Percentiles rank a stretch among this genome's conserved stretches.
These are phyloP conservation scores for Colletes latitarsis DNA, from an alignment of 1,140 invertebrate genomes.

Conservation along the genomic window DNA sequence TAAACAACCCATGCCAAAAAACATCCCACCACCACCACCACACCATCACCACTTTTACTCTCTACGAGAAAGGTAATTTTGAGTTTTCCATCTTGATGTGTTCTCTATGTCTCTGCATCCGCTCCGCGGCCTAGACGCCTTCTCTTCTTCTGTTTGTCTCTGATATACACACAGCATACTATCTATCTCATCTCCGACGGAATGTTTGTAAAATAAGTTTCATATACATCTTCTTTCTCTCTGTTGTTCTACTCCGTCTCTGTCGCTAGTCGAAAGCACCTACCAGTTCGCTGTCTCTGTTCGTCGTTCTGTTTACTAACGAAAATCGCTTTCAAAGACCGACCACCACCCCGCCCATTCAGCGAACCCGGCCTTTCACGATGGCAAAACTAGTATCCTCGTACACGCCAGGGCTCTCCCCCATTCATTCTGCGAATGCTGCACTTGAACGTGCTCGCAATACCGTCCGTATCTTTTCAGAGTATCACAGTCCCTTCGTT, in stretches of 20 bases:
- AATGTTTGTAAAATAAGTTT: slow-evolving; percentile 33
- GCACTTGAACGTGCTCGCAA: neutral
- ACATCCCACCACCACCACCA: slow-evolving; percentile 72
- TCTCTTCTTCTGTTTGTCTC: slow-evolving; percentile 50
- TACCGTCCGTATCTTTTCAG: neutral
- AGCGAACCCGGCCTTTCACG: neutral
- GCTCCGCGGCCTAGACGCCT: slow-evolving; percentile 55
- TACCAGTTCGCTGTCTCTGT: slow-evolving; percentile 40
- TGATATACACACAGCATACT: neutral
- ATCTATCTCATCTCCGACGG: slow-evolving; percentile 22
- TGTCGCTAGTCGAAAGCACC: slow-evolving; percentile 21
- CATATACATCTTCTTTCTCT: neutral
- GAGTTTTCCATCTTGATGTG: slow-evolving; percentile 70
- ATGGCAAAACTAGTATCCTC: slow-evolving; percentile 1
- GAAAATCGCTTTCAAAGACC: slow-evolving; percentile 63
- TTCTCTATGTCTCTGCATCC: slow-evolving; percentile 67
- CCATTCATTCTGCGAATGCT: slow-evolving; percentile 1
- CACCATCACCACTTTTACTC: slow-evolving; percentile 77
- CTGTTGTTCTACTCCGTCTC: neutral
- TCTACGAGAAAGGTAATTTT: slow-evolving; percentile 79
- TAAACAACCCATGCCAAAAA: slow-evolving; percentile 74
- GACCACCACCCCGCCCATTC: slow-evolving; percentile 4
- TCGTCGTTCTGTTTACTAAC: slow-evolving; percentile 64
- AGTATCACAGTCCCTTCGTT: slow-evolving; percentile 1
- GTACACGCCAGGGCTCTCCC: neutral